These are phyloP conservation scores for Austrolebias charrua DNA, from an alignment of 2,797 vertebrate species.

Conservation along the genomic window DNA sequence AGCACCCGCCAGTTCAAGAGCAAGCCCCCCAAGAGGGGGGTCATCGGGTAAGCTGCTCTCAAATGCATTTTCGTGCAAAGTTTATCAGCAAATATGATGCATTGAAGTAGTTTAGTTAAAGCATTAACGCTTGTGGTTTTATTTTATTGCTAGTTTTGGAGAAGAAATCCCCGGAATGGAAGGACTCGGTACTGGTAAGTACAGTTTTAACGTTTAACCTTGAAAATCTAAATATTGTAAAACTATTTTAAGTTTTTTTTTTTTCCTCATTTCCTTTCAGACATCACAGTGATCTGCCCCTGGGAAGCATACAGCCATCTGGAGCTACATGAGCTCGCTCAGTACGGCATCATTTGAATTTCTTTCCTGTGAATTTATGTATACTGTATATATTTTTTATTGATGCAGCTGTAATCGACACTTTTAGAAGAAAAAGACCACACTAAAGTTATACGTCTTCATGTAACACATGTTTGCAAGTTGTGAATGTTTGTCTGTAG, in stretches of 20 bases:
- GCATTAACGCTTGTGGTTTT: background rate
- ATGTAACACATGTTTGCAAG: background rate
- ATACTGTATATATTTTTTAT: conserved; percentile 5
- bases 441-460: conserved; percentile 4
- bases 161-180: conserved; percentile 93
- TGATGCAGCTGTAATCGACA: conserved; percentile 4
- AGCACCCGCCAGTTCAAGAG: conserved; percentile 89
- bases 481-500: conserved; percentile 1
- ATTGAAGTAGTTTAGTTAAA: no score
- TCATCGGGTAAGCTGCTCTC: conserved; percentile 82
- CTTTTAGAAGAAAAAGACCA: background rate
- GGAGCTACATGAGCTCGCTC: conserved; percentile 89
- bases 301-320: conserved; percentile 93
- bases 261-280: conserved; percentile 61
- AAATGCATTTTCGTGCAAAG: background rate
- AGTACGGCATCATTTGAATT: conserved; percentile 88
- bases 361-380: background rate
- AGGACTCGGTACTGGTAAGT: conserved; percentile 86
- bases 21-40: conserved; percentile 88
- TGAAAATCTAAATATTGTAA: background rate
- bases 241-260: background rate
- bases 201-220: background rate
- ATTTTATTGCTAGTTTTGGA: conserved; percentile 79
- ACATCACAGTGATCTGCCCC: conserved; percentile 90
- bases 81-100: background rate